Percentiles rank a stretch among this genome's conserved stretches.
phyloP scores from a whole-genome alignment of 2,113 vertebrate genomes.

The Circaetus cinerascens region DNA sequence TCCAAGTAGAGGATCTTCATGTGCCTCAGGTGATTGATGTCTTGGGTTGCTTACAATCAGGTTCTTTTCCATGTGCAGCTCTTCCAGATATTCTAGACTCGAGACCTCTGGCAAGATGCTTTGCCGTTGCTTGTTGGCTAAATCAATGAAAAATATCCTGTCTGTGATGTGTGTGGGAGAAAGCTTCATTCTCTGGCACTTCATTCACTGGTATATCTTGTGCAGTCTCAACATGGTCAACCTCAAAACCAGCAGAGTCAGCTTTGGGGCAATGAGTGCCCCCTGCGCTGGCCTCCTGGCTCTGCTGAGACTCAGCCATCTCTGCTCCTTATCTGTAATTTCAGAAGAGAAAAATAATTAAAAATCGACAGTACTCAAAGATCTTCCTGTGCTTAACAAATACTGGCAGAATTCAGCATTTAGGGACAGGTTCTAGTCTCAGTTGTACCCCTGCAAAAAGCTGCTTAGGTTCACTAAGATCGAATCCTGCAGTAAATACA shows the following conservation, averaged over 20 bases:
- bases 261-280: background rate
- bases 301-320: background rate
- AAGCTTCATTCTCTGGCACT: background rate
- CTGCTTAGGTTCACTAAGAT: background rate
- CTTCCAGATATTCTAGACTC: slow-evolving; percentile 65
- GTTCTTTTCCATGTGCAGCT: slow-evolving; percentile 71
- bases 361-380: background rate
- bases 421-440: background rate
- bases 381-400: background rate
- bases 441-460: background rate
- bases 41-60: slow-evolving; percentile 45
- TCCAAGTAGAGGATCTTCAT: slow-evolving; percentile 66
- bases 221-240: background rate
- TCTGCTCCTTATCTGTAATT: background rate
- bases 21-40: slow-evolving; percentile 33
- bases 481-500: background rate
- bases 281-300: background rate
- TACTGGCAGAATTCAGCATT: background rate
- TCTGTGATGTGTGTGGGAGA: background rate
- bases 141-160: slow-evolving; percentile 61
- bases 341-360: background rate
- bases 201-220: background rate
- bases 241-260: background rate
- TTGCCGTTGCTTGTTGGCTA: slow-evolving; percentile 13
- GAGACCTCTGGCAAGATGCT: slow-evolving; percentile 36